Base-by-base conservation (phyloP, 1,140 invertebrate genomes). In the Cardiocondyla obscurior region DNA sequence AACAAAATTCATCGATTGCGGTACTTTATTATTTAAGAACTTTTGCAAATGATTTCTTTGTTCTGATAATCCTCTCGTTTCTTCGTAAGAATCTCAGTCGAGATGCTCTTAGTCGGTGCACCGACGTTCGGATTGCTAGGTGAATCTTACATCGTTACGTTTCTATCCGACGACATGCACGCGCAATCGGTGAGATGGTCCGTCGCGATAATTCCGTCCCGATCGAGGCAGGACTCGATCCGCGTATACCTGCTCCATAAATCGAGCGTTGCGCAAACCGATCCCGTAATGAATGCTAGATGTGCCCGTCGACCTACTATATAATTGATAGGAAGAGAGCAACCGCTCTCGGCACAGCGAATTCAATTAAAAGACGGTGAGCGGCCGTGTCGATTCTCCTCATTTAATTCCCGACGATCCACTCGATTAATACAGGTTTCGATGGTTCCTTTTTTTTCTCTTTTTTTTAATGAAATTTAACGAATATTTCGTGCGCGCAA, bases 291-390 rank as follows among this genome's bases (percentile, higher is more conserved):
- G 86, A 87, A 87, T 84, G 86, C 64, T 87, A 51, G 81, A 62
- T 70, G 57, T 25, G 65, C 64, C 25, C 64, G 69, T 49, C 84
- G 85, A 86, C 81, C 84, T 86, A 83, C 85, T 86, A 74, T 76
- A 76, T 87, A 87, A 87, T 87, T 87, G 85, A 87, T 87, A 84
- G 85, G 67, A 86, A 70, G 58, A 86, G 65, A 87, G 65, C 81
- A 85, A 49, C 58, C 16, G 19, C 22, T 42, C 67, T 58, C 49
- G 39, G 49, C 28, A 22, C 28, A 51, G 58, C 51, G 58, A 69
- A 83, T 65, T 72, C 76, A 73, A 82, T 86, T 85, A 85, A 67
- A 77, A 74, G 81, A 42, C 30, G 28, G 33, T 19, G 36, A 46
- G 36, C 19, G 36, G 53, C 55, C 36, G 44, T 19, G 62, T 49